phyloP scores from a whole-genome alignment of 2,888 invertebrate species.

The Linyphia triangularis region DNA sequence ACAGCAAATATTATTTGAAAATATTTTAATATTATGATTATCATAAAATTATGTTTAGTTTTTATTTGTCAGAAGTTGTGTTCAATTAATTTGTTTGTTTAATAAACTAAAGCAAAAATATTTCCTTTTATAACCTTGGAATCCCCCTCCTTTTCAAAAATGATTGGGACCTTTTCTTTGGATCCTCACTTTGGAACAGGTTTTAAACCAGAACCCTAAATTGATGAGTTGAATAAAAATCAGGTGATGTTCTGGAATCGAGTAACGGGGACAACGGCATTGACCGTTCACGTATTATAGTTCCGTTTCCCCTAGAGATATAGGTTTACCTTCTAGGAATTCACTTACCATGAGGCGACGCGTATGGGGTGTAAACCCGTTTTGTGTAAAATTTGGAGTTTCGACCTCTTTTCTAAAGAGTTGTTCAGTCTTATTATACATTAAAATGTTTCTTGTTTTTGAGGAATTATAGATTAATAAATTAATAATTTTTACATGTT shows the following conservation, averaged over 20 bases:
- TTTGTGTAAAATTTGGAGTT: conserved; percentile 9
- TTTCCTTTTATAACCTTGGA: neutral
- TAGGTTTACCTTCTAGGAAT: conserved; percentile 59
- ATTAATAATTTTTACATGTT: too few relatives aligned
- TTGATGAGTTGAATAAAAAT: neutral
- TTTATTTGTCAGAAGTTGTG: too few relatives aligned
- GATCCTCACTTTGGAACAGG: neutral
- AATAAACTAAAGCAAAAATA: too few relatives aligned
- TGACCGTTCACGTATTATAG: conserved; percentile 54
- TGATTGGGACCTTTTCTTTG: neutral
- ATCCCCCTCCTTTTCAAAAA: neutral
- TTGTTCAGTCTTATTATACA: neutral
- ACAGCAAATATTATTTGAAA: neutral
- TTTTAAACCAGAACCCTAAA: neutral
- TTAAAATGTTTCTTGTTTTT: too few relatives aligned
- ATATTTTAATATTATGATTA: too few relatives aligned
- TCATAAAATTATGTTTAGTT: neutral
- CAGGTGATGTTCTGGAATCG: neutral
- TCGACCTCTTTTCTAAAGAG: conserved; percentile 39
- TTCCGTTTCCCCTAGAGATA: conserved; percentile 37
- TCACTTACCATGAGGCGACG: conserved; percentile 45
- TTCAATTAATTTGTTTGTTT: too few relatives aligned
- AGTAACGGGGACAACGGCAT: conserved; percentile 64
- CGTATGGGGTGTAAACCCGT: conserved; percentile 62
- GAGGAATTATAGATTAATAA: too few relatives aligned